Evolutionary conservation across 2,888 invertebrate genomes (phyloP), one percentile per base, ranked within the genome.

Genomic region (Ariolimax columbianus): DNA sequence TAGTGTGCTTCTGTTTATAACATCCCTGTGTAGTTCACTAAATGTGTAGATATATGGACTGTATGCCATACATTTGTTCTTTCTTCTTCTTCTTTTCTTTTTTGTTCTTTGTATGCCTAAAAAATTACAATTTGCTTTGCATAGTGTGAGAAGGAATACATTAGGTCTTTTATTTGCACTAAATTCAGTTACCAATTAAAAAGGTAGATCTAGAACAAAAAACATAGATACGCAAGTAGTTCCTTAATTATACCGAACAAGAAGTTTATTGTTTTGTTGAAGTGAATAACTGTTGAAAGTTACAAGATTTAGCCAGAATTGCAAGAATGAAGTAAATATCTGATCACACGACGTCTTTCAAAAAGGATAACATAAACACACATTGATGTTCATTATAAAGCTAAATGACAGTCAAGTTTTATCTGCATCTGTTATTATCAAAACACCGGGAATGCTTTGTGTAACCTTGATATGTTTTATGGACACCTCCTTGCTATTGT

Each of bases 1-100:
- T 82, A 36, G 38, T 51, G 55, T 82, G 73, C 59, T 63, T 36
- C 82, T 82, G 82, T 82, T 59, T 26, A 55, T 73, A 30, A 75
- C n/a, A 51, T 26, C 79, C 55, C 55, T 55, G 33, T 51, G 70
- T 72, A 55, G 70, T 81, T 81, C 72, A 81, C 51, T 55, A 51
- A 70, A 23, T 81, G 81, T 81, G 55, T 80, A 80, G 80, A 70
- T 70, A n/a, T 33, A 26, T 66, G 19, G 47, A 63, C 33, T 36
- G 63, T 78, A 17, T 55, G 11, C 26, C 7, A 36, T n/a, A 36
- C 14, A 1, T 55, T 77, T 30, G 1, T 55, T 33, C 36, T 33
- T 63, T 43, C 68, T 79, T 79, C n/a, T 79, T 9, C n/a, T n/a
- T 4, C 33, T 75, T 33, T 30, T 30, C 7, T 73, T 43, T 43